phyloP scores from a whole-genome alignment of 1,140 invertebrate species.

The Lepidotrigona ventralis region DNA sequence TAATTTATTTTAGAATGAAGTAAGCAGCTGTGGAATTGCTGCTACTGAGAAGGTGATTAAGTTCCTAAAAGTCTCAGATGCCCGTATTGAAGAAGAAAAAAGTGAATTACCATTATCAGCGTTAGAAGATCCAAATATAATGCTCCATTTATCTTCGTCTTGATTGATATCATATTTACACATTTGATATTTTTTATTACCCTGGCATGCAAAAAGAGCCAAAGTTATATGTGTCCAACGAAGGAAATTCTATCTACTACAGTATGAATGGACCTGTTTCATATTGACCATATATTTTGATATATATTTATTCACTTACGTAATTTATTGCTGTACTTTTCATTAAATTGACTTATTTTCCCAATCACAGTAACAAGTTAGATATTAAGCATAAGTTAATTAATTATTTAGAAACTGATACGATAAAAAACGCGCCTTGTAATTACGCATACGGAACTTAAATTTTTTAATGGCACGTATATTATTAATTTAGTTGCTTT shows the following conservation, averaged over 20 bases:
- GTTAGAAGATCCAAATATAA: constrained; percentile 75
- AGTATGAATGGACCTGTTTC: constrained; percentile 70
- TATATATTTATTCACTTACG: constrained; percentile 77
- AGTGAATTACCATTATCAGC: constrained; percentile 75
- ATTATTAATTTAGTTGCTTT: constrained; percentile 58
- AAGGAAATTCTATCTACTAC: constrained; percentile 66
- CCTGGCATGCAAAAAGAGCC: constrained; percentile 71
- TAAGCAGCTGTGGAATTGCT: constrained; percentile 77
- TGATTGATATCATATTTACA: constrained; percentile 72
- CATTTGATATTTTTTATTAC: constrained; percentile 68
- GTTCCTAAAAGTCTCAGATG: constrained; percentile 78
- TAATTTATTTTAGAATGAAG: constrained; percentile 75
- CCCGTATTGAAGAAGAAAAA: constrained; percentile 73
- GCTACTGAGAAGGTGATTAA: constrained; percentile 80
- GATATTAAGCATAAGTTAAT: constrained; percentile 61
- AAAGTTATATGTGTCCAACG: constrained; percentile 72
- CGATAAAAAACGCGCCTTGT: constrained; percentile 61
- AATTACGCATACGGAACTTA: constrained; percentile 66
- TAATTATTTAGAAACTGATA: constrained; percentile 54
- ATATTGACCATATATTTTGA: constrained; percentile 76
- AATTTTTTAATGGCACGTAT: constrained; percentile 63
- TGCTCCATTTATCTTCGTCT: constrained; percentile 73
- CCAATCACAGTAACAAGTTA: constrained; percentile 56
- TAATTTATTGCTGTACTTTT: constrained; percentile 78
- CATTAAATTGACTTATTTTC: constrained; percentile 62